Conservation (phyloP, 2,888 invertebrate species). For the Macroteleia sp. region DNA sequence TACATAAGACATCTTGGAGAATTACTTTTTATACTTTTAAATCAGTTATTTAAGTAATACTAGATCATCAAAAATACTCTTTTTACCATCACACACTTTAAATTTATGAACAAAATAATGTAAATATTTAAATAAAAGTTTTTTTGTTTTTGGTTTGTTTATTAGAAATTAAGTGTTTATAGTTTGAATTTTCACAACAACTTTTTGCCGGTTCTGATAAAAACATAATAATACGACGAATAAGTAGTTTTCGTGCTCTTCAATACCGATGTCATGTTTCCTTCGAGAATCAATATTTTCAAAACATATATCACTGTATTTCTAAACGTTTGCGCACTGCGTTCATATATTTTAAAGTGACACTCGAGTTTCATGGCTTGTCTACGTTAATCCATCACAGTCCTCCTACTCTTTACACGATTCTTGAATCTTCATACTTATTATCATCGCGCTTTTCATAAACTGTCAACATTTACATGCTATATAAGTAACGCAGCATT, state of each 20-base stretch:
- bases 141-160: no score
- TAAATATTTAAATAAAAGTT: no score
- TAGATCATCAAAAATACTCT: no score
- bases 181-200: no score
- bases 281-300: slow-evolving; percentile 51
- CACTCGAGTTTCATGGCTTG: slow-evolving; percentile 65
- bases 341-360: slow-evolving; percentile 61
- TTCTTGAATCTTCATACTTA: slow-evolving; percentile 67
- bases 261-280: slow-evolving; percentile 41
- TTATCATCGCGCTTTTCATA: slow-evolving; percentile 66
- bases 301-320: slow-evolving; percentile 53
- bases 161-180: no score
- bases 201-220: no score
- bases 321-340: slow-evolving; percentile 45
- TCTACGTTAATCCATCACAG: slow-evolving; percentile 78
- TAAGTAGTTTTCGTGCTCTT: slow-evolving; percentile 18
- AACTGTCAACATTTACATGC: slow-evolving; percentile 77
- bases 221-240: not conserved
- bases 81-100: no score
- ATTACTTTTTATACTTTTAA: slow-evolving; percentile 22
- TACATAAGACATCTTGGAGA: not conserved
- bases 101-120: no score
- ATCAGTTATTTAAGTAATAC: no score
- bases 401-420: slow-evolving; percentile 65
- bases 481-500: slow-evolving; percentile 71